A percentile compares a stretch with the other conserved stretches of the same genome.
Evolutionary conservation across 1,140 invertebrate species (phyloP).

Genomic region (Pseudomyrmex flavicornis): DNA sequence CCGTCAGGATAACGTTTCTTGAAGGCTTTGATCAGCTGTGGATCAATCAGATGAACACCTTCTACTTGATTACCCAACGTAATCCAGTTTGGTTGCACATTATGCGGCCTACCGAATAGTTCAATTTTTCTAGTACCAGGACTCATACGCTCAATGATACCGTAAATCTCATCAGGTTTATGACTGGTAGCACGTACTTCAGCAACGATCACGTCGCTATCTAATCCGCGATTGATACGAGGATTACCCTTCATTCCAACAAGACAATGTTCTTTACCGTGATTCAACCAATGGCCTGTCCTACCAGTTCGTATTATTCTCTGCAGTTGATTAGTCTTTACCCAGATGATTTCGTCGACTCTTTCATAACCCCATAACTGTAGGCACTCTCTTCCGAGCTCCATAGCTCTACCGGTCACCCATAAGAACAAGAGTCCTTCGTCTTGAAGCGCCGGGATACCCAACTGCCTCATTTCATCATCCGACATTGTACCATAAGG

Average conservation of each 20-base stretch:
- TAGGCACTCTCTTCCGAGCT: conserved; percentile 96
- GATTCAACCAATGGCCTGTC: conserved; percentile 99
- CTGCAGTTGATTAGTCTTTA: conserved; percentile 99
- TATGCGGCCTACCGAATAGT: conserved; percentile 98
- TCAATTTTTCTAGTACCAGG: conserved; percentile 98
- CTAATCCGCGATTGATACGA: conserved; percentile 95
- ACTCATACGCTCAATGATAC: conserved; percentile 94
- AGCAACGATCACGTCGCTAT: conserved; percentile 99
- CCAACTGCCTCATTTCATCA: conserved; percentile 98
- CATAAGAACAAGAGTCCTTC: conserved; percentile 98
- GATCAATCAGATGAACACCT: conserved; percentile 97
- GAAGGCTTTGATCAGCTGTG: conserved; percentile 95
- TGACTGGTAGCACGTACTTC: conserved; percentile 99
- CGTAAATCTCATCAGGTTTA: conserved; percentile 99
- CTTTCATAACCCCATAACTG: conserved; percentile 98
- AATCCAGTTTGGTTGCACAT: conserved; percentile 99
- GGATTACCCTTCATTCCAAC: conserved; percentile 98
- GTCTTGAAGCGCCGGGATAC: conserved; percentile 93
- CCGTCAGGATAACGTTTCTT: conserved; percentile 97
- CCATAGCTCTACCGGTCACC: conserved; percentile 99
- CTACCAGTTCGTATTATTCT: conserved; percentile 98
- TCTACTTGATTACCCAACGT: conserved; percentile 98
- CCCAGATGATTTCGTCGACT: conserved; percentile 99
- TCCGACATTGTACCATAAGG: conserved; percentile 99
- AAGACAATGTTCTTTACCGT: conserved; percentile 99